phyloP scores from a whole-genome alignment of 2,797 vertebrate genomes.

The Mycteria americana region DNA sequence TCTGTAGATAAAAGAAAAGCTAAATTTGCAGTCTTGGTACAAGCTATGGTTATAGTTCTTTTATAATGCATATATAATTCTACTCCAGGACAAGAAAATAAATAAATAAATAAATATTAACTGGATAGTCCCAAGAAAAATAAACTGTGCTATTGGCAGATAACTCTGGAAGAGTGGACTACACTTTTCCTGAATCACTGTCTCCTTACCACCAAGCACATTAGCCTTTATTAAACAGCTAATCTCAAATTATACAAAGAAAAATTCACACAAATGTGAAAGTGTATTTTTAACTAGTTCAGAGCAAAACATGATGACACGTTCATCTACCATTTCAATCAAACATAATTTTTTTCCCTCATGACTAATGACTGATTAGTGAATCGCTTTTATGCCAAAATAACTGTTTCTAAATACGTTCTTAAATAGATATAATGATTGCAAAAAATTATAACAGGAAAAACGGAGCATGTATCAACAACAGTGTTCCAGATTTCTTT shows the following conservation, averaged over 20 bases:
- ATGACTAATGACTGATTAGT: conserved; percentile 53
- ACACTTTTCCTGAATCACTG: neutral
- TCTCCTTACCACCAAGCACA: neutral
- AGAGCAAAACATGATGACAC: neutral
- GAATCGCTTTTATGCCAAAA: conserved; percentile 55
- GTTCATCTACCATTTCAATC: conserved; percentile 41
- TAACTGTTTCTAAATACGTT: conserved; percentile 46
- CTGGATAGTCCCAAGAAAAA: neutral
- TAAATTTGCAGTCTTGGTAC: neutral
- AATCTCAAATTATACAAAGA: neutral
- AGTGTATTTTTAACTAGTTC: conserved; percentile 45
- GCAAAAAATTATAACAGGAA: conserved; percentile 27
- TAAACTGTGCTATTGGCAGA: neutral
- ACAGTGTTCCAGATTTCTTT: neutral
- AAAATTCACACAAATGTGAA: neutral
- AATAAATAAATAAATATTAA: neutral
- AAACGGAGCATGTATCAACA: neutral
- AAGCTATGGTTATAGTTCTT: neutral
- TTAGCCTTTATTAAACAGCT: neutral
- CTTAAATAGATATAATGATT: conserved; percentile 41
- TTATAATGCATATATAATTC: neutral
- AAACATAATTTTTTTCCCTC: conserved; percentile 34
- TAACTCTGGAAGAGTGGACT: neutral
- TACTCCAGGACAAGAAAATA: neutral
- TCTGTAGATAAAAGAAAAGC: neutral